These are phyloP conservation scores for Amitus sp. DNA, from an alignment of 2,888 invertebrate species.

Conservation along the genomic window DNA sequence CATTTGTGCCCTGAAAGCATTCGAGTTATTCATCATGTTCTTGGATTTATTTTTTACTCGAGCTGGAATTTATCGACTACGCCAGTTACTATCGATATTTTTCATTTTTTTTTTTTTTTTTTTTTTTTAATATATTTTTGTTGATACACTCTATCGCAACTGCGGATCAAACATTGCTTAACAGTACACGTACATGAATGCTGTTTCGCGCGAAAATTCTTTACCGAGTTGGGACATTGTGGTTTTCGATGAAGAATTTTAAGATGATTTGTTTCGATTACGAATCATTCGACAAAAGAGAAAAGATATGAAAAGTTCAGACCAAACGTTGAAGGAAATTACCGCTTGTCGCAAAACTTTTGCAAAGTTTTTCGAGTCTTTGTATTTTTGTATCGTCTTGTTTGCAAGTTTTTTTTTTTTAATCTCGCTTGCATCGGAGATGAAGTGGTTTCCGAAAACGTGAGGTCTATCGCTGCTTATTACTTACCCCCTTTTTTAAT, in stretches of 20 bases:
- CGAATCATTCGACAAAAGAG: background rate
- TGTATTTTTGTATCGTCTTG: background rate
- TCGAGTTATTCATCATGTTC: too few species aligned
- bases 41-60: too few species aligned
- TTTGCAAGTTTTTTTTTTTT: background rate
- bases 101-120: too few species aligned
- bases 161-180: too few species aligned
- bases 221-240: slow-evolving; percentile 15
- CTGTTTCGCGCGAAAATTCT: slow-evolving; percentile 16
- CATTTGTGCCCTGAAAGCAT: slow-evolving; percentile 75
- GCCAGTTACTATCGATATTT: too few species aligned
- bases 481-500: slow-evolving; percentile 69
- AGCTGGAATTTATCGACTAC: too few species aligned
- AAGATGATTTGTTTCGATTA: slow-evolving; percentile 9
- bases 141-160: too few species aligned
- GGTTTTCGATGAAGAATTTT: slow-evolving; percentile 1
- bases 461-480: slow-evolving; percentile 46
- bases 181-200: slow-evolving; percentile 6
- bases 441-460: slow-evolving; percentile 35
- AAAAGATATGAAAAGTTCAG: background rate
- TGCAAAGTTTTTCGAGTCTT: background rate
- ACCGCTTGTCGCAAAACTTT: background rate
- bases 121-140: too few species aligned
- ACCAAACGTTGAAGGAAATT: slow-evolving; percentile 20
- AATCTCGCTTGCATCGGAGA: background rate